A percentile compares a stretch with the other conserved stretches of the same genome.
Conservation (phyloP, 2,888 invertebrate genomes). For the Oscheius sp. region DNA sequence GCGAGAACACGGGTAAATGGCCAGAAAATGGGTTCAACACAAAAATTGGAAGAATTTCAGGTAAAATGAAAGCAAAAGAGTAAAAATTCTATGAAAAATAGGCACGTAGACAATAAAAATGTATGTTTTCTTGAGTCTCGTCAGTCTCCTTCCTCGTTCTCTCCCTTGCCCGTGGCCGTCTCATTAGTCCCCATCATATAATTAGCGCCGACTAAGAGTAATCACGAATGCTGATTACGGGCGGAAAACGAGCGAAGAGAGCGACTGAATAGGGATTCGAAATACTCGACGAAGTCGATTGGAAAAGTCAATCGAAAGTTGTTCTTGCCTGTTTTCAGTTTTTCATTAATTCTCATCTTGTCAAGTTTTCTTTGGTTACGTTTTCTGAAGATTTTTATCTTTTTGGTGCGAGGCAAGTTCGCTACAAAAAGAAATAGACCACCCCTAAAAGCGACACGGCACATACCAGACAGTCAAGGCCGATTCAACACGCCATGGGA, state of each 20-base stretch:
- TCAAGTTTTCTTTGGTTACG: too few species aligned
- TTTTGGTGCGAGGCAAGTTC: too few species aligned
- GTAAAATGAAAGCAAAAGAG: background rate
- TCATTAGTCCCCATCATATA: conserved; percentile 37
- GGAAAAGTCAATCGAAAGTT: too few species aligned
- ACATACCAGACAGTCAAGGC: too few species aligned
- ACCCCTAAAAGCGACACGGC: too few species aligned
- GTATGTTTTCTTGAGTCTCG: too few species aligned
- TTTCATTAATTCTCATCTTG: too few species aligned
- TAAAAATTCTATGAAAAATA: background rate
- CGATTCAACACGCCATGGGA: too few species aligned
- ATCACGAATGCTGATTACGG: conserved; percentile 37
- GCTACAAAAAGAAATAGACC: too few species aligned
- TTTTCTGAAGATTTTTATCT: too few species aligned
- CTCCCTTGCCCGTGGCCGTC: conserved; percentile 32
- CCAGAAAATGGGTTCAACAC: background rate
- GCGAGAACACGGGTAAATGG: background rate
- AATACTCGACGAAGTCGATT: too few species aligned
- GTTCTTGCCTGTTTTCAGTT: background rate
- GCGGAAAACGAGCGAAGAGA: background rate
- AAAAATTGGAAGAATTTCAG: background rate
- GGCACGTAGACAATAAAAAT: too few species aligned
- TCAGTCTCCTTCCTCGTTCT: background rate
- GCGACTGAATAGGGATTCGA: background rate
- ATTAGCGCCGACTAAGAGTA: conserved; percentile 38